Evolutionary conservation across 2,113 vertebrate genomes (phyloP).

Genomic region (Phrynosoma platyrhinos): DNA sequence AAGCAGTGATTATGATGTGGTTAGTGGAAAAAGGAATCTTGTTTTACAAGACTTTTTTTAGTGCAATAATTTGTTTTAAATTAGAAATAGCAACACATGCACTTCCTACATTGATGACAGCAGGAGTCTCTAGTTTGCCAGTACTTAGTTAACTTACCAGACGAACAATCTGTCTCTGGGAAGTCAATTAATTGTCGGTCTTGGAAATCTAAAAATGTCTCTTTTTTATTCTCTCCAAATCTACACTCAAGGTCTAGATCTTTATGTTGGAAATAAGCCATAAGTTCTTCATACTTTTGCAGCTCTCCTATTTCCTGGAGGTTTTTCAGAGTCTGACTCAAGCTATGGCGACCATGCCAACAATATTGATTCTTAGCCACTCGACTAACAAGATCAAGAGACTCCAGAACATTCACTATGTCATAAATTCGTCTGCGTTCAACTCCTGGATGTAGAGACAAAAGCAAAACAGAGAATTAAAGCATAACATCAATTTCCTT

Average conservation of each 20-base stretch:
- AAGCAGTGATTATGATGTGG: not conserved
- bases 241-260: conserved; percentile 74
- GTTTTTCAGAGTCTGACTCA: conserved; percentile 83
- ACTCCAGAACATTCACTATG: conserved; percentile 94
- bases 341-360: conserved; percentile 88
- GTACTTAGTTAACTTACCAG: conserved; percentile 76
- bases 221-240: conserved; percentile 68
- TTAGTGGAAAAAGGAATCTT: not conserved
- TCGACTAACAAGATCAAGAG: conserved; percentile 88
- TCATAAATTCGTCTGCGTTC: conserved; percentile 94
- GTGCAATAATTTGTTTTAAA: not conserved
- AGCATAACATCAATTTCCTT: not conserved
- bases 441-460: conserved; percentile 80
- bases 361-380: conserved; percentile 95
- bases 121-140: not conserved
- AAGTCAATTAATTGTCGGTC: conserved; percentile 73
- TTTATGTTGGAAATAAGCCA: conserved; percentile 78
- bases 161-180: conserved; percentile 75
- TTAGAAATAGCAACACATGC: not conserved
- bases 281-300: conserved; percentile 88
- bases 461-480: conserved; percentile 17
- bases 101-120: not conserved
- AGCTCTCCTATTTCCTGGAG: conserved; percentile 84
- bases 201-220: conserved; percentile 56
- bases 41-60: not conserved